Conservation (phyloP, 2,888 invertebrate genomes). For the Arctia plantaginis region DNA sequence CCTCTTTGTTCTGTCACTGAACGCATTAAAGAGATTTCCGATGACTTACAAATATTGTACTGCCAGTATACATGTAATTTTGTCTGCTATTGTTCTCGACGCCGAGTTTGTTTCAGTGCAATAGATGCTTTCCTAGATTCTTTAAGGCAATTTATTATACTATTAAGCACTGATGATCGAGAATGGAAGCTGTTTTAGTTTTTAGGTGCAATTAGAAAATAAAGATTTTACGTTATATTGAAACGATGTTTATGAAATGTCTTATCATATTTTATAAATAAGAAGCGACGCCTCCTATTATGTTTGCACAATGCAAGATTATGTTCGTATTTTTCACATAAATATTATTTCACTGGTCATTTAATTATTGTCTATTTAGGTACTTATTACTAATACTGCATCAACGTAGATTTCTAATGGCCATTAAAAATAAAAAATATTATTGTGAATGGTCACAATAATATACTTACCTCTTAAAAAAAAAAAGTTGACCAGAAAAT, state of each 20-base stretch:
- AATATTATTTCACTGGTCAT: constrained; percentile 2
- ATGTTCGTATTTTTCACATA: constrained; percentile 4
- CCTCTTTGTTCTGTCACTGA: not conserved
- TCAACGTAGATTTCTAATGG: not conserved
- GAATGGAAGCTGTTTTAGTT: constrained; percentile 27
- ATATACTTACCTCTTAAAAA: not conserved
- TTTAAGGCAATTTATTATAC: constrained; percentile 23
- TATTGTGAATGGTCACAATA: too few relatives aligned
- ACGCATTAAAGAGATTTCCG: not conserved
- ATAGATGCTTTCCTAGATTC: constrained; percentile 41
- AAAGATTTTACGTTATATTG: constrained; percentile 5
- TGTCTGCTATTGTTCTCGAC: constrained; percentile 19
- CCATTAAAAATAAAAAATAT: not conserved
- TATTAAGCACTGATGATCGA: constrained; percentile 27
- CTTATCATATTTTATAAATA: not conserved
- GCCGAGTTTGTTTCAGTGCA: constrained; percentile 42
- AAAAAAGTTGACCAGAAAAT: not conserved
- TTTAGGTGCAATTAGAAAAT: constrained; percentile 24
- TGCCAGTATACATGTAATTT: constrained; percentile 45
- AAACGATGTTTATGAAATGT: not conserved
- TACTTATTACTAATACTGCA: constrained; percentile 1
- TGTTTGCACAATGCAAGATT: constrained; percentile 4
- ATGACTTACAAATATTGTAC: constrained; percentile 33
- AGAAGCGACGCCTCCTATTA: not conserved
- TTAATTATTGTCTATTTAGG: not conserved